These are phyloP conservation scores for Penaeus japonicus DNA, from an alignment of 1,140 invertebrate genomes.

Conservation along the genomic window DNA sequence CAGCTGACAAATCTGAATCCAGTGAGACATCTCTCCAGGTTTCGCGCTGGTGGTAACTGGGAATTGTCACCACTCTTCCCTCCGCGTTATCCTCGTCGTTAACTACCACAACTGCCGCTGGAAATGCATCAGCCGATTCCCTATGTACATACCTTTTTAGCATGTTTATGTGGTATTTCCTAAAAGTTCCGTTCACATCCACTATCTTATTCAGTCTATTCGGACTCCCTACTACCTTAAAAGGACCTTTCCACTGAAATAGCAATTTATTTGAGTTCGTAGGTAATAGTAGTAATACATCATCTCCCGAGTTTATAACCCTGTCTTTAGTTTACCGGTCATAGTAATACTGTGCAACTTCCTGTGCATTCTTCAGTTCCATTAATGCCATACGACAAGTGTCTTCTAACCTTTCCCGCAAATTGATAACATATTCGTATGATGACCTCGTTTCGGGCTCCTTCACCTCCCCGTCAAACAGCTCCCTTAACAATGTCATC, in stretches of 20 bases:
- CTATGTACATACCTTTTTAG: too few species aligned
- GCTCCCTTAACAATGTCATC: neutral
- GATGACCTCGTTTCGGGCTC: neutral
- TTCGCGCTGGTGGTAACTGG: too few species aligned
- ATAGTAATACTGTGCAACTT: neutral
- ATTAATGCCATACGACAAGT: neutral
- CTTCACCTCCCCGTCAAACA: neutral
- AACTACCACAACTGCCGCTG: too few species aligned
- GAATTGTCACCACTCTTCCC: too few species aligned
- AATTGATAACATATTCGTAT: neutral
- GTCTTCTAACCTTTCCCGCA: neutral
- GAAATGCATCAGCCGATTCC: too few species aligned
- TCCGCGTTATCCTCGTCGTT: too few species aligned
- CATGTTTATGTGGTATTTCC: too few species aligned
- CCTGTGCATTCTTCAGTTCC: neutral
- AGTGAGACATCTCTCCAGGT: too few species aligned
- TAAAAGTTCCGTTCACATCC: too few species aligned
- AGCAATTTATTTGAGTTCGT: neutral
- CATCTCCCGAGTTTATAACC: neutral
- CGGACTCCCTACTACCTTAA: too few species aligned
- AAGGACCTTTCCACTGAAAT: slow-evolving; percentile 10
- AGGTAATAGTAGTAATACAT: neutral
- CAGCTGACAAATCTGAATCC: too few species aligned
- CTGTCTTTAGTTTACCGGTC: neutral
- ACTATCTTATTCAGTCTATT: too few species aligned